A percentile compares a stretch with the other conserved stretches of the same genome.
phyloP scores from a whole-genome alignment of 2,888 invertebrate genomes.

The Girardia tigrina region DNA sequence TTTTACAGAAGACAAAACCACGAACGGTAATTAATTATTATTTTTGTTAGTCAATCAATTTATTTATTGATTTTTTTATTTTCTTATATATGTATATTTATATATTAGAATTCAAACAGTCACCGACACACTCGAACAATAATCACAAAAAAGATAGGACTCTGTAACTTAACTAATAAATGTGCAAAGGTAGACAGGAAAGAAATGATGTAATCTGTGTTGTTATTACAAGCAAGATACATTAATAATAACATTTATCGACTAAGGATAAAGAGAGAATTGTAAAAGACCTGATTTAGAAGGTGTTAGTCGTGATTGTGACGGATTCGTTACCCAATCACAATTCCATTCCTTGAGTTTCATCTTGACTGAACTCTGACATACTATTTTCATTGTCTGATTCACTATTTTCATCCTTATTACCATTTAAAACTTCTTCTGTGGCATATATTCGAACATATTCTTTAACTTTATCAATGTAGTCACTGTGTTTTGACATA shows the following conservation, averaged over 20 bases:
- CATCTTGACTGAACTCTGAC: constrained; percentile 96
- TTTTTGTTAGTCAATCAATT: too few relatives aligned
- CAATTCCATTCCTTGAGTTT: constrained; percentile 97
- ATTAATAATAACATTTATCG: neutral
- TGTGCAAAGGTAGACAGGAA: neutral
- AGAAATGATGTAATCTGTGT: neutral
- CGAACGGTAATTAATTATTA: too few relatives aligned
- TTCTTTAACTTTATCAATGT: constrained; percentile 86
- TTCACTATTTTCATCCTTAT: constrained; percentile 38
- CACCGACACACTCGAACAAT: too few relatives aligned
- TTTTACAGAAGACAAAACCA: too few relatives aligned
- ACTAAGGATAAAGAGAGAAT: neutral
- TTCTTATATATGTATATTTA: too few relatives aligned
- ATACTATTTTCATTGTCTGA: constrained; percentile 82
- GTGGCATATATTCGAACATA: constrained; percentile 96
- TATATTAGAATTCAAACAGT: too few relatives aligned
- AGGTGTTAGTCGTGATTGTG: neutral
- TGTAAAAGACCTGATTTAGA: neutral
- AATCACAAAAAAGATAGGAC: neutral
- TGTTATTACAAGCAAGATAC: neutral
- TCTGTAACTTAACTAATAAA: neutral
- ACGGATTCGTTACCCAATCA: constrained; percentile 57
- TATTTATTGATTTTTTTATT: too few relatives aligned
- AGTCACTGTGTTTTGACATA: constrained; percentile 97
- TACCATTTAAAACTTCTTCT: constrained; percentile 70